Evolutionary conservation across 2,797 vertebrate genomes (phyloP), one percentile per base, ranked within the genome.

Genomic region (Anolis apletophallus): DNA sequence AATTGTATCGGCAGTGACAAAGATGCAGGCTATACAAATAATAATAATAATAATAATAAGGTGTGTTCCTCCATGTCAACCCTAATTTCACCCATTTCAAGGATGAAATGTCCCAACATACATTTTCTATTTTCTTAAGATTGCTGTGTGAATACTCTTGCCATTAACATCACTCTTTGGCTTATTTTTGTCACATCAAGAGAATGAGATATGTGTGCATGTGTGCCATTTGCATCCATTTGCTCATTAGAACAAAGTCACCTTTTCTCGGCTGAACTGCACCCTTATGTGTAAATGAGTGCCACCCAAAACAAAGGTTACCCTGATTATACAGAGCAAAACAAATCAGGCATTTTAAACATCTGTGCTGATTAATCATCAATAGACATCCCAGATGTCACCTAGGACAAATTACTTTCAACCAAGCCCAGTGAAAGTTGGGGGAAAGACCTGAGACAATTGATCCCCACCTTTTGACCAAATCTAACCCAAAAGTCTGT

Each of bases 201-300:
- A 88, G 74, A 94, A 86, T 0, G 0, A 21, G 87, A 23, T 81
- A 50, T 55, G 77, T 32, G 29, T 54, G 78, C 90, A 84, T 32
- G 17, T 36, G 85, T 91, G 81, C 7, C 83, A 88, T 93, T 95
- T 93, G 86, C 85, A 90, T 57, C 74, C 79, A 32, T 61, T 57
- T 84, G 80, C 74, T 95, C 84, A 83, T 92, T 91, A 94, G 73
- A 93, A 91, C 69, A 80, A 94, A 93, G 87, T n/a, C 74, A 87
- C 34, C 5, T 2, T 5, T 91, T 75, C 52, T 74, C 59, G 88
- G 89, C 83, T 83, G 91, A 90, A 93, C 74, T 84, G 87, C 91
- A 91, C 83, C 84, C 68, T 93, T 93, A 84, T 88, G 17, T 85
- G 34, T 78, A 93, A 46, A 93, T 92, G 95, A 93, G 91, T 93